Evolutionary conservation across 2,113 vertebrate species (phyloP).

Genomic region (Trogon surrucura): DNA sequence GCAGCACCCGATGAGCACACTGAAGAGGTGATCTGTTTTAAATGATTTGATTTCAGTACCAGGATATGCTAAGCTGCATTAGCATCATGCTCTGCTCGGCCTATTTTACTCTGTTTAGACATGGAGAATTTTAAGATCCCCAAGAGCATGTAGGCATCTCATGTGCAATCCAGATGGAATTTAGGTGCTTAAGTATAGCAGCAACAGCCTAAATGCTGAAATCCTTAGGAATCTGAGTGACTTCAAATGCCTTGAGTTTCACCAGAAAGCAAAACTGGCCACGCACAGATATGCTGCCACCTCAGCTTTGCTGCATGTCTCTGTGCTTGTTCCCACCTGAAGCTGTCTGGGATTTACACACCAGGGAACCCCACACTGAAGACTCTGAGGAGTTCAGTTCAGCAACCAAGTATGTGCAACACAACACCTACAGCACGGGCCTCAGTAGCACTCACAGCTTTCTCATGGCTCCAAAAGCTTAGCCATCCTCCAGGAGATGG

Average conservation of each 20-base stretch:
- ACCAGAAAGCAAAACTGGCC: not conserved
- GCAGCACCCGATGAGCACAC: not conserved
- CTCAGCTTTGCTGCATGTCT: not conserved
- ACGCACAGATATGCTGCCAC: not conserved
- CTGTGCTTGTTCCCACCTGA: not conserved
- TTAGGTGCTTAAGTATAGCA: not conserved
- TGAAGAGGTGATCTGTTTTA: not conserved
- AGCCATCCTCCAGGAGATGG: not conserved
- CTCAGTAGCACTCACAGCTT: not conserved
- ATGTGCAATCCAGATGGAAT: not conserved
- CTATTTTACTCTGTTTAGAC: not conserved
- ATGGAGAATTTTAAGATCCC: not conserved
- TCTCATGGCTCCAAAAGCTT: not conserved
- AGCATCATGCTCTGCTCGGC: not conserved
- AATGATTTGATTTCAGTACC: slow-evolving; percentile 5
- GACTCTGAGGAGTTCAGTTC: not conserved
- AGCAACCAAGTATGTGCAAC: not conserved
- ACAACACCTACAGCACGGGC: not conserved
- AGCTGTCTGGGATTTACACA: not conserved
- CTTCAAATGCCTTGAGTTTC: not conserved
- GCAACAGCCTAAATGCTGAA: not conserved
- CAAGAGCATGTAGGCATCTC: not conserved
- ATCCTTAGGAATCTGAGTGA: not conserved
- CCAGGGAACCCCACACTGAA: not conserved
- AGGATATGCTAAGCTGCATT: not conserved